A percentile compares a stretch with the other conserved stretches of the same genome.
Evolutionary conservation across 2,797 vertebrate genomes (phyloP).

Genomic region (Gallirallus australis): DNA sequence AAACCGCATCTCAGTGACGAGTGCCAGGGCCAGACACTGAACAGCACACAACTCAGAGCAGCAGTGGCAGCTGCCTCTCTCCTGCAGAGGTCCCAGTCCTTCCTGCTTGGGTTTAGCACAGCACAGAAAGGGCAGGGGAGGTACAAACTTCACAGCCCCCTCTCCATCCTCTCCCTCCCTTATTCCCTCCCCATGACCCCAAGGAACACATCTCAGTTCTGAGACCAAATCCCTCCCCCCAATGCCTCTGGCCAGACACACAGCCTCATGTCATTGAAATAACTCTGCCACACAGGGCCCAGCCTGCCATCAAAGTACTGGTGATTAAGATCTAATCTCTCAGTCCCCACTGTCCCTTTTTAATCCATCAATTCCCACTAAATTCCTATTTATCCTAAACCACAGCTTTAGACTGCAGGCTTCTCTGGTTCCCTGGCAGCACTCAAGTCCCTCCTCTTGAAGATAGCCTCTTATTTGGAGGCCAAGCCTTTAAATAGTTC

Average conservation of each 20-base stretch:
- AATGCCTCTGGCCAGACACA: not conserved
- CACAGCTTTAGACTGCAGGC: not conserved
- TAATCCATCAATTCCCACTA: not conserved
- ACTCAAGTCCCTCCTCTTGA: not conserved
- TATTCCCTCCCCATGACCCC: rapidly evolving
- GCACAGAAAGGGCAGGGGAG: not conserved
- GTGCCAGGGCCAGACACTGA: not conserved
- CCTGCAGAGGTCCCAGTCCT: not conserved
- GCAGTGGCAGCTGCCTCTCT: not conserved
- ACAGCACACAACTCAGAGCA: rapidly evolving
- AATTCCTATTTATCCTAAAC: not conserved
- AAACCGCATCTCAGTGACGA: not conserved
- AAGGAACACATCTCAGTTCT: too few species aligned
- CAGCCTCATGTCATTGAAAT: rapidly evolving
- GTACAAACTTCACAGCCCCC: too few species aligned
- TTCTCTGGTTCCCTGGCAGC: not conserved
- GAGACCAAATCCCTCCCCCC: not conserved
- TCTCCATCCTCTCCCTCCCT: not conserved
- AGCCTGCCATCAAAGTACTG: not conserved
- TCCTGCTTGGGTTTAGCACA: not conserved
- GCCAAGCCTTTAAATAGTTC: not conserved
- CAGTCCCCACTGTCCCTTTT: not conserved
- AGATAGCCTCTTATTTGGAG: not conserved
- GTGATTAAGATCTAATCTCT: too few species aligned
- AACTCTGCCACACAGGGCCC: not conserved